Evolutionary conservation across 2,888 invertebrate species (phyloP).

Genomic region (Tiliacea aurago): DNA sequence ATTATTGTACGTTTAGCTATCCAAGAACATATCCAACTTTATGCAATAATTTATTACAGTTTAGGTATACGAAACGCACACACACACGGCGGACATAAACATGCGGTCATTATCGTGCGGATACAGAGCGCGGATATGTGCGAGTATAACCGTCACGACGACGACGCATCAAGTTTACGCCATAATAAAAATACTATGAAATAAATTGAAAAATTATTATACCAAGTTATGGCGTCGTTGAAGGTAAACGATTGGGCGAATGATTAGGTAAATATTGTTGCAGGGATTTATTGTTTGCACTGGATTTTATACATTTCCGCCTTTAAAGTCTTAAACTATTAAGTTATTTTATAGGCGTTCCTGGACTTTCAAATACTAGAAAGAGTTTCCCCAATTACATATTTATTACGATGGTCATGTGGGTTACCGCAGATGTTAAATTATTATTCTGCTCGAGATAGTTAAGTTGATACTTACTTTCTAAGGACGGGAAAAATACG

Average conservation of each 20-base stretch:
- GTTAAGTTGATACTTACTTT: not conserved
- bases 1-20: not conserved
- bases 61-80: conserved; percentile 4
- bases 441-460: too few species aligned
- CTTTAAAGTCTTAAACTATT: not conserved
- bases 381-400: not conserved
- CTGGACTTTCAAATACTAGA: not conserved
- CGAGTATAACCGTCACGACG: conserved; percentile 34
- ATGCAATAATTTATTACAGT: not conserved
- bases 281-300: conserved; percentile 7
- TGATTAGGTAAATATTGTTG: conserved; percentile 48
- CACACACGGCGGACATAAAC: conserved; percentile 16
- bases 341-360: not conserved
- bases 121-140: conserved; percentile 21
- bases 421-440: not conserved
- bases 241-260: conserved; percentile 58
- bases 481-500: not conserved
- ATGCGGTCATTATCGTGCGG: conserved; percentile 23
- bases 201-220: conserved; percentile 68
- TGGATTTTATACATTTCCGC: not conserved
- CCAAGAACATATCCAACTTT: not conserved
- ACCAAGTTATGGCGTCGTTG: conserved; percentile 59
- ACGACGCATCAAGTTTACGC: conserved; percentile 58
- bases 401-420: not conserved
- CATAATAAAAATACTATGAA: conserved; percentile 67